Evolutionary conservation across 2,113 vertebrate genomes (phyloP).

Genomic region (Elaphurus davidianus): DNA sequence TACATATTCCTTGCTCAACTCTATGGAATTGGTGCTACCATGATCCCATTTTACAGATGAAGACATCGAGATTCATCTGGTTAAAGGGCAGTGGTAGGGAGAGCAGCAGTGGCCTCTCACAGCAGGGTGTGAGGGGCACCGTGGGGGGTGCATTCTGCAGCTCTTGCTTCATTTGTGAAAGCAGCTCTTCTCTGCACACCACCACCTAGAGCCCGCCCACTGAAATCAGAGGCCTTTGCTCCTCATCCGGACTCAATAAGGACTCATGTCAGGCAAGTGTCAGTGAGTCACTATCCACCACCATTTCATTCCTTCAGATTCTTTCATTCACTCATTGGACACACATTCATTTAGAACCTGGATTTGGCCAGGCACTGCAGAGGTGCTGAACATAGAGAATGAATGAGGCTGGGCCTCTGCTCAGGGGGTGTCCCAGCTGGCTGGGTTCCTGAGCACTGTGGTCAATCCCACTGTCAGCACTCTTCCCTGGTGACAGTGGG

Average conservation of each 20-base stretch:
- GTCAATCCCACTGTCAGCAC: background rate
- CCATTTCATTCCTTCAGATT: background rate
- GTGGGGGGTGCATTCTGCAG: accelerated
- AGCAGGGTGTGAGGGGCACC: background rate
- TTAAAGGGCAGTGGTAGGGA: background rate
- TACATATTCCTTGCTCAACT: background rate
- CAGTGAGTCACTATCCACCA: background rate
- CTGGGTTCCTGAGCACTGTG: background rate
- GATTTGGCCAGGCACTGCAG: background rate
- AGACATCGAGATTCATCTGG: background rate
- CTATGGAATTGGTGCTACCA: background rate
- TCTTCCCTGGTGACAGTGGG: background rate
- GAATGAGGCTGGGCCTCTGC: background rate
- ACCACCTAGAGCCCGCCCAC: background rate
- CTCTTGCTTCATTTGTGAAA: background rate
- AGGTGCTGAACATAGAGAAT: background rate
- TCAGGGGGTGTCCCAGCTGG: background rate
- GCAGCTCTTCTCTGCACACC: background rate
- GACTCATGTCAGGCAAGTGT: background rate
- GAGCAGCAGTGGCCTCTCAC: background rate
- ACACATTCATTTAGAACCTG: background rate
- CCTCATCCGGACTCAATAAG: background rate
- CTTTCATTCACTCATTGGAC: background rate
- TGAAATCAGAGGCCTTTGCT: background rate
- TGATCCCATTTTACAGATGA: background rate